Base-by-base conservation (phyloP, 2,113 vertebrate species). In the Platichthys flesus region DNA sequence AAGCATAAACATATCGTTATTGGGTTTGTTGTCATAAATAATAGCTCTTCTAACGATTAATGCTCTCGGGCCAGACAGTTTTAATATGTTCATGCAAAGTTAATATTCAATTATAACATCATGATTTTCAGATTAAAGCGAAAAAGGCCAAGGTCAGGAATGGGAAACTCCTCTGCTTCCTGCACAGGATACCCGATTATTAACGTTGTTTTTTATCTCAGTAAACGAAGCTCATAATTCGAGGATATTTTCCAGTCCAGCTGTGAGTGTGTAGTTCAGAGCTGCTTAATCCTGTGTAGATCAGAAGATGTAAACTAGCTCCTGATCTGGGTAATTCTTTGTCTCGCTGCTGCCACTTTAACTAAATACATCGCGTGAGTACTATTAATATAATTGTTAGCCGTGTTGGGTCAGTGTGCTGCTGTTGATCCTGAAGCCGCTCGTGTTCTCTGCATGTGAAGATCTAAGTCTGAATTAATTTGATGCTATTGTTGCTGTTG, bases 321-420 rank as follows among this genome's bases (percentile, higher is more conserved):
- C 45, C 3, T 14, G 15, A 47, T 47, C 45, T 47, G 12, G 15
- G 3, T 47, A 4, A 47, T 47, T 16, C 45, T 76, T 83, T 72
- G 72, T 78, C 74, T 71, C 91, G 82, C 90, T 85, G 23, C 84
- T 87, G 64, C 71, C 63, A 75, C 81, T 88, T 87, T 91, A 85
- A 68, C 74, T n/a, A 78, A 87, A 76, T 83, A 74, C 40, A 35
- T 71, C 64, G 83, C 69, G 35, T 79, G 61, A 67, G 56, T 45
- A 55, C 82, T 79, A 79, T 82, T 71, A 79, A 78, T 42, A 76
- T 79, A 82, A 49, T 51, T 42, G 20, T 47, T 31, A 21, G 52
- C 58, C 40, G 24, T 28, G 35, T 37, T 37, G 35, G 35, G 35
- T 37, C 7, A 28, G 3, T 31, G 57, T 31, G 57, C 57, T 9